These are phyloP conservation scores for Paracentrotus lividus DNA, from an alignment of 53 echinoderm and acorn worm genomes.

Conservation along the genomic window DNA sequence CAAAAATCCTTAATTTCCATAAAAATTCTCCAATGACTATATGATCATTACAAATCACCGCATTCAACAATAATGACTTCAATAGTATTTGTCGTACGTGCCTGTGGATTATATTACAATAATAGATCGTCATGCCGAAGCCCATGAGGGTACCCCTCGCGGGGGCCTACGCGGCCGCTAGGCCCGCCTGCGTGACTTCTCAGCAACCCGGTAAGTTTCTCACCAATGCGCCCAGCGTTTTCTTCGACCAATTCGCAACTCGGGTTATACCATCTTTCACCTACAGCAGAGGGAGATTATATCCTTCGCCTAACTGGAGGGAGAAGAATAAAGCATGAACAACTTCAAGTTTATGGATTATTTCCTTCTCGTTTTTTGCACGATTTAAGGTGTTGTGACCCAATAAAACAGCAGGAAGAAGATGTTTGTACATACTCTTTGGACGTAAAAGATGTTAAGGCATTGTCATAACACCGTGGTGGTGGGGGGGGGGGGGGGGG, in stretches of 20 bases:
- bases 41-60: too few relatives aligned
- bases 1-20: neutral
- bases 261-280: slow-evolving; percentile 43
- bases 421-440: slow-evolving; percentile 11
- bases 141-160: slow-evolving; percentile 61
- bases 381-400: slow-evolving; percentile 15
- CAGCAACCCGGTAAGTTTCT: slow-evolving; percentile 12
- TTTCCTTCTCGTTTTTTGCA: neutral
- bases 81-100: slow-evolving; percentile 4
- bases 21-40: neutral
- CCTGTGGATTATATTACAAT: neutral
- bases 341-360: slow-evolving; percentile 34
- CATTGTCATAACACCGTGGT: slow-evolving; percentile 53
- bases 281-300: too few relatives aligned
- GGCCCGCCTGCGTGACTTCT: slow-evolving; percentile 56
- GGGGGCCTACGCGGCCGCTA: slow-evolving; percentile 61
- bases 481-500: neutral
- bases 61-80: neutral
- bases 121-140: neutral
- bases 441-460: slow-evolving; percentile 3
- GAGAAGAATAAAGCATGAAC: neutral
- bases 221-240: slow-evolving; percentile 39
- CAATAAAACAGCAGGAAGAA: slow-evolving; percentile 36
- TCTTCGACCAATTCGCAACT: slow-evolving; percentile 52
- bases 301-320: neutral